A percentile compares a stretch with the other conserved stretches of the same genome.
These are phyloP conservation scores for Bombus sibiricus DNA, from an alignment of 1,140 invertebrate species.

Conservation along the genomic window DNA sequence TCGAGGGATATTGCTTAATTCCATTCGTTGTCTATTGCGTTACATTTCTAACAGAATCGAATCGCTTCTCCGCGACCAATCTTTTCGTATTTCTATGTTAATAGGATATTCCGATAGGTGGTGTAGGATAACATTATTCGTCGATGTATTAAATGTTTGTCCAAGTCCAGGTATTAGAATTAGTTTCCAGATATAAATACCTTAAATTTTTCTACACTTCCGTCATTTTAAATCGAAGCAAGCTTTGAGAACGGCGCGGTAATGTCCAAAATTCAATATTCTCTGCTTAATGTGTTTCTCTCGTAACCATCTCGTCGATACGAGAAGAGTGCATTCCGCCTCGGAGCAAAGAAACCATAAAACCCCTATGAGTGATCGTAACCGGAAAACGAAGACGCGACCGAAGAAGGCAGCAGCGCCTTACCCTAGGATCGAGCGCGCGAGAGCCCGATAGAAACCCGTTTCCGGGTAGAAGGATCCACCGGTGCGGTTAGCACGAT, in stretches of 20 bases:
- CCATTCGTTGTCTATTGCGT: slow-evolving; percentile 20
- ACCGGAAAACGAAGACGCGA: slow-evolving; percentile 61
- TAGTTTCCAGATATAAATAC: no score
- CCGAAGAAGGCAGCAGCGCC: slow-evolving; percentile 36
- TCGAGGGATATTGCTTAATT: slow-evolving; percentile 42
- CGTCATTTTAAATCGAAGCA: no score
- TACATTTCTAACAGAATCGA: neutral
- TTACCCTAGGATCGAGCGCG: slow-evolving; percentile 56
- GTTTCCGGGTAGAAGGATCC: slow-evolving; percentile 79
- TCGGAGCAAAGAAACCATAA: slow-evolving; percentile 64
- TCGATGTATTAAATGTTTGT: no score
- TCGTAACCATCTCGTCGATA: slow-evolving; percentile 46
- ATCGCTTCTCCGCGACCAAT: neutral
- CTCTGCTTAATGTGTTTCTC: neutral
- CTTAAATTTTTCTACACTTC: no score
- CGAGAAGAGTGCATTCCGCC: slow-evolving; percentile 36
- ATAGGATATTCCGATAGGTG: neutral
- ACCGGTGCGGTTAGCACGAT: slow-evolving; percentile 78
- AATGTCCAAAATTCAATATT: slow-evolving; percentile 16
- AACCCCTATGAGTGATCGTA: slow-evolving; percentile 64
- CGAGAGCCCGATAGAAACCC: slow-evolving; percentile 68
- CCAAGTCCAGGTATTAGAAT: neutral
- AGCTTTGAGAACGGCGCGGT: neutral
- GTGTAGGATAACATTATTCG: neutral
- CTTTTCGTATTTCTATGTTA: no score